Percentiles rank a stretch among this genome's conserved stretches.
These are phyloP conservation scores for Cheirogaleus major DNA, from an alignment of 2,797 vertebrate genomes.

Conservation along the genomic window DNA sequence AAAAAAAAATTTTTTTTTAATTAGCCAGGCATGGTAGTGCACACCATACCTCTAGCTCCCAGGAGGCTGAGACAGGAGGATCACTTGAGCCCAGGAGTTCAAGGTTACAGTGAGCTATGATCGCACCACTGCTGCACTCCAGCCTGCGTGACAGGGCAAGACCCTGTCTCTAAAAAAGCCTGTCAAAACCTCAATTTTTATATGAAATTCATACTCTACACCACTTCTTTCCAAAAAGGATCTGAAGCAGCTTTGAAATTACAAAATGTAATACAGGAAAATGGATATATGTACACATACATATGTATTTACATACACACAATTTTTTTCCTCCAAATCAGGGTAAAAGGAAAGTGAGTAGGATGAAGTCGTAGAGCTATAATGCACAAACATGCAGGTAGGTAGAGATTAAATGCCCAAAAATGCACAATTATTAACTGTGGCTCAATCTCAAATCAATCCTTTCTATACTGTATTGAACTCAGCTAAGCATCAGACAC, in stretches of 20 bases:
- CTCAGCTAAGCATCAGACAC: background rate
- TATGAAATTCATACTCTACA: background rate
- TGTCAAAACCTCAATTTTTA: background rate
- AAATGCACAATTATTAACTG: background rate
- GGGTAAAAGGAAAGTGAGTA: background rate
- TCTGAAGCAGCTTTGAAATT: background rate
- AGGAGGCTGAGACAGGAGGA: no score
- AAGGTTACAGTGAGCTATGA: no score
- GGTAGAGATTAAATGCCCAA: background rate
- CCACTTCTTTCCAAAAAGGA: background rate
- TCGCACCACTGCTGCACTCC: no score
- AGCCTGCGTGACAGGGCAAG: background rate
- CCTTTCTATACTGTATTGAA: conserved; percentile 1
- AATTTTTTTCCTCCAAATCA: background rate
- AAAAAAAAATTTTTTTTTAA: no score
- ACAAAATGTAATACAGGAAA: background rate
- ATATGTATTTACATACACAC: background rate
- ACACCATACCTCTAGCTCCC: no score
- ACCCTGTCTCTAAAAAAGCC: background rate
- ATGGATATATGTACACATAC: background rate
- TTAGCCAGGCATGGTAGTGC: no score
- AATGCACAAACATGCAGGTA: background rate
- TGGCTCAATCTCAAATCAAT: background rate
- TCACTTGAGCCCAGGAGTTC: no score
- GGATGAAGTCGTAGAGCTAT: background rate